Evolutionary conservation across 2,888 invertebrate genomes (phyloP), one percentile per base, ranked within the genome.

Genomic region (Sipha maydis): DNA sequence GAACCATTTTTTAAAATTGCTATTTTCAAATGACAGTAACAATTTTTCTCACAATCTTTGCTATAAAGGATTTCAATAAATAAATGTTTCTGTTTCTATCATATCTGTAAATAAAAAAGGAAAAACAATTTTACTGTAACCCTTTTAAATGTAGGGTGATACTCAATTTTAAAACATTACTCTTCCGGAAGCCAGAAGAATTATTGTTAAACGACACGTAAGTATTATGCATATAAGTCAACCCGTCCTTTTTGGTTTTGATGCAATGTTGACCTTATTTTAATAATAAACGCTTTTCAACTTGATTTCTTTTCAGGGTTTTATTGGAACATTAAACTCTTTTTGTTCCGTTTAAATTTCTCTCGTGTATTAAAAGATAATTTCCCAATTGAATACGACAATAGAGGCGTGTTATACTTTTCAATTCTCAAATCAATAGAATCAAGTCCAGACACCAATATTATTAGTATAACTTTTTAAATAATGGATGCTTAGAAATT

Each of bases 341-440:
- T 79, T 61, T 71, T 83, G 71, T 83, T 34, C 56, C 56, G 19
- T 34, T 34, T 38, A 79, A 83, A 73, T 83, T 83, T 83, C 83
- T 73, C 83, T 71, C 48, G 41, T 69, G 69, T 4, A 38, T 28
- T 75, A 84, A 76, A 61, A 76, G 38, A 34, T 76, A 38, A 61
- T 75, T 83, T 75, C n/a, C 83, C 83, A 54, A 83, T 83, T 83
- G 83, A 75, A 83, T 56, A 77, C n/a, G 31, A 83, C 83, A 83
- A 83, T 83, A 54, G 83, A 54, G 71, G 38, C 75, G 78, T 38
- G 86, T 86, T 79, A 86, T 79, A 86, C 86, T 86, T 71, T 79
- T 79, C 78, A 54, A 56, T 86, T 79, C 79, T 69, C 86, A 56
- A 56, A 79, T 79, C 56, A 86, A 79, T 73, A 86, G 79, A 56